phyloP scores from a whole-genome alignment of 2,113 vertebrate species.

The Sylvilagus bachmani region DNA sequence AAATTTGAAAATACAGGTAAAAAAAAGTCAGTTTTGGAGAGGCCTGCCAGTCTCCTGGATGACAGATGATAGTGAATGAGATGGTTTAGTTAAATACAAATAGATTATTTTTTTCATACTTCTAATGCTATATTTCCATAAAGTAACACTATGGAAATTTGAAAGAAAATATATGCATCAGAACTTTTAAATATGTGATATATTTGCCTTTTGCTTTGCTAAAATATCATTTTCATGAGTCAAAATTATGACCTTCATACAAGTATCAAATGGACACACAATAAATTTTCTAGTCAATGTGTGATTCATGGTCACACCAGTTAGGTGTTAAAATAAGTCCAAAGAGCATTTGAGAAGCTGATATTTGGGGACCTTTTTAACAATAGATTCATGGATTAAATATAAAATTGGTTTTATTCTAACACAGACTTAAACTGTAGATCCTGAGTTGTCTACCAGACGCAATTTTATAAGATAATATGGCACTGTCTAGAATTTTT shows the following conservation, averaged over 20 bases:
- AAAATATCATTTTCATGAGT: background rate
- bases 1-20: constrained; percentile 28
- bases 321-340: background rate
- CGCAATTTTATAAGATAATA: background rate
- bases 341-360: constrained; percentile 44
- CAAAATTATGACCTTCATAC: background rate
- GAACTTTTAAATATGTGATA: constrained; percentile 9
- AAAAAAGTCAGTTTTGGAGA: background rate
- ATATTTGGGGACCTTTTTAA: background rate
- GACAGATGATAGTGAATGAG: background rate
- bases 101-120: background rate
- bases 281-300: background rate
- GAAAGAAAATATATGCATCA: background rate
- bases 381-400: background rate
- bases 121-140: background rate
- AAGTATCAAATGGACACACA: constrained; percentile 12
- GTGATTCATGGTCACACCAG: background rate
- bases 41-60: background rate
- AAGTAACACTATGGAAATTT: constrained; percentile 12
- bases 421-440: constrained; percentile 15
- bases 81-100: background rate
- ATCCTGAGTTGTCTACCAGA: background rate
- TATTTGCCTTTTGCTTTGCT: background rate
- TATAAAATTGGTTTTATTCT: constrained; percentile 31
- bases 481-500: background rate